A percentile compares a stretch with the other conserved stretches of the same genome.
These are phyloP conservation scores for Phoenicopterus ruber DNA, from an alignment of 2,113 vertebrate species.

Conservation along the genomic window DNA sequence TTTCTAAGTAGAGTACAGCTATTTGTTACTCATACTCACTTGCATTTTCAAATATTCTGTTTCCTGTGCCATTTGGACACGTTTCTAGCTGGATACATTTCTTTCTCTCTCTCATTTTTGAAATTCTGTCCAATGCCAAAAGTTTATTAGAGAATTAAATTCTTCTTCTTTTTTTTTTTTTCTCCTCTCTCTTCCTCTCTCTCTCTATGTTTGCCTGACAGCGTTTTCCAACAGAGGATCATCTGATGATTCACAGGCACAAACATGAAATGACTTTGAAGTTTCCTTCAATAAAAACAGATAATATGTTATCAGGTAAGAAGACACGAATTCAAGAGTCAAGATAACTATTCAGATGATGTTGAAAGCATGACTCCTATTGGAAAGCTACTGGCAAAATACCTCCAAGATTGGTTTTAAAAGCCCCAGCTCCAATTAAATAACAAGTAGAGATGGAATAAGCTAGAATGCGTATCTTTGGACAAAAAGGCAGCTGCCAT, in stretches of 20 bases:
- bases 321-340: constrained; percentile 32
- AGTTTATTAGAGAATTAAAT: constrained; percentile 68
- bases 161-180: not conserved
- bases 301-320: constrained; percentile 98
- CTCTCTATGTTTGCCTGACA: constrained; percentile 72
- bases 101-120: constrained; percentile 37
- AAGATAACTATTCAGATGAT: not conserved
- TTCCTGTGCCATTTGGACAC: constrained; percentile 34
- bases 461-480: not conserved
- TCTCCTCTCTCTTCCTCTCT: not conserved
- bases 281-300: constrained; percentile 98
- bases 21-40: constrained; percentile 4
- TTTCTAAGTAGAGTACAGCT: not conserved
- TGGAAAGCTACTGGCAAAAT: constrained; percentile 44
- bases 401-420: not conserved
- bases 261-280: constrained; percentile 99
- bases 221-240: constrained; percentile 98
- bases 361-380: constrained; percentile 31
- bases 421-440: not conserved
- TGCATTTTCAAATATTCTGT: constrained; percentile 28
- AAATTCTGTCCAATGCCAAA: constrained; percentile 52
- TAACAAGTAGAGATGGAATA: constrained; percentile 15
- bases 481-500: not conserved
- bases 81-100: constrained; percentile 28
- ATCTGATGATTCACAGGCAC: constrained; percentile 99